Percentiles rank a stretch among this genome's conserved stretches.
Conservation (phyloP, 2,888 invertebrate species). For the Phyllotreta cruciferae region DNA sequence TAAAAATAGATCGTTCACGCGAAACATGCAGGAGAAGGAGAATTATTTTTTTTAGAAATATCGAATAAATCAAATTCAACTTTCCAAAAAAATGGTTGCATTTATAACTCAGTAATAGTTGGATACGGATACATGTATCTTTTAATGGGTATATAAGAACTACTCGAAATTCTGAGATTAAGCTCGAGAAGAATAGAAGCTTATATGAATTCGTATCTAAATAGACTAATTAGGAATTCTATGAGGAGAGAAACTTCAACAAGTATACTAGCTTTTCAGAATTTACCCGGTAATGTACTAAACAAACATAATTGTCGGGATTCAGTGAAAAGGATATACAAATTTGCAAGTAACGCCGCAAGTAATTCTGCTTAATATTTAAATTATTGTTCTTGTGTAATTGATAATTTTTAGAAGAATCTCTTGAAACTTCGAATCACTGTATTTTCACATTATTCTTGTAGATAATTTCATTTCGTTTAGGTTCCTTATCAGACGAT, state of each 20-base stretch:
- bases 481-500: neutral
- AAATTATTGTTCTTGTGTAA: no score
- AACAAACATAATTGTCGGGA: conserved; percentile 1
- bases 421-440: no score
- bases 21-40: no score
- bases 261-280: conserved; percentile 19
- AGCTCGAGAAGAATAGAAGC: conserved; percentile 8
- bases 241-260: conserved; percentile 20
- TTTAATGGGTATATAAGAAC: no score
- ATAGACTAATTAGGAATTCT: conserved; percentile 25
- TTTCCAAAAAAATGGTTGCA: conserved; percentile 5
- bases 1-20: conserved; percentile 17
- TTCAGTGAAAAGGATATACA: neutral
- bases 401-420: no score
- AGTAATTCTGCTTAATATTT: no score
- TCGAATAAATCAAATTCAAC: neutral
- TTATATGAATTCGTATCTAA: conserved; percentile 24
- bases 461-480: no score
- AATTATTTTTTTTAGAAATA: no score
- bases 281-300: conserved; percentile 1
- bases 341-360: conserved; percentile 9
- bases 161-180: no score
- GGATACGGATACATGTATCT: neutral
- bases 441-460: no score
- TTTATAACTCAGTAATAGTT: no score